A percentile compares a stretch with the other conserved stretches of the same genome.
Conservation (phyloP, 2,113 vertebrate species). For the Epinephelus lanceolatus region DNA sequence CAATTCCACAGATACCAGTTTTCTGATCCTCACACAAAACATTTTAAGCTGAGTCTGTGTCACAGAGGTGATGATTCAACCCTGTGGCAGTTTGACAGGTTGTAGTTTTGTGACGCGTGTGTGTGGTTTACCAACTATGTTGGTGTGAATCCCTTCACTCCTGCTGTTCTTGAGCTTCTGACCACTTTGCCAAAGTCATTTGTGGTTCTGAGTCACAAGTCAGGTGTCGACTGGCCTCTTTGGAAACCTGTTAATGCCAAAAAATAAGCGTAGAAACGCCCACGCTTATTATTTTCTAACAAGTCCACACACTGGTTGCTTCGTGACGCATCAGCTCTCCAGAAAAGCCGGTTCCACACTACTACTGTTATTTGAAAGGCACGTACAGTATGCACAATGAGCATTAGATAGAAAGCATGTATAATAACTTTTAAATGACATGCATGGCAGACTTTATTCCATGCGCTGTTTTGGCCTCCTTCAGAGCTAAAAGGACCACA, state of each 20-base stretch:
- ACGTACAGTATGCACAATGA: neutral
- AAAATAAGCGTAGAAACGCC: neutral
- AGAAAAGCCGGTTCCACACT: neutral
- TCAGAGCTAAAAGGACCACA: neutral
- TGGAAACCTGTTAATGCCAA: neutral
- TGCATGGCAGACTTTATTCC: neutral
- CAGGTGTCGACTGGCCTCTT: neutral
- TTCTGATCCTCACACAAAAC: slow-evolving; percentile 10
- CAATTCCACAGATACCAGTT: neutral
- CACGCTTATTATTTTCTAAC: neutral
- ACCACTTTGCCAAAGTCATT: neutral
- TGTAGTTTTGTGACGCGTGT: neutral
- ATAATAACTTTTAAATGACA: neutral
- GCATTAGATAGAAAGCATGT: neutral
- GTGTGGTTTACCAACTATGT: slow-evolving; percentile 14
- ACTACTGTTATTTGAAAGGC: neutral
- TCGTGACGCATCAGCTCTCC: neutral
- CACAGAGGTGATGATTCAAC: slow-evolving; percentile 33
- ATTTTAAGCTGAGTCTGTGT: slow-evolving; percentile 4
- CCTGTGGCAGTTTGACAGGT: neutral
- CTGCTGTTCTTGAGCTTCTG: neutral
- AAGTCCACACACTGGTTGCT: neutral
- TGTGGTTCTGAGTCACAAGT: slow-evolving; percentile 2
- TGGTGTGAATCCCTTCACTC: neutral
- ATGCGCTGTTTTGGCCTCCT: neutral